phyloP scores from a whole-genome alignment of 2,888 invertebrate species.

The Eilema depressum region DNA sequence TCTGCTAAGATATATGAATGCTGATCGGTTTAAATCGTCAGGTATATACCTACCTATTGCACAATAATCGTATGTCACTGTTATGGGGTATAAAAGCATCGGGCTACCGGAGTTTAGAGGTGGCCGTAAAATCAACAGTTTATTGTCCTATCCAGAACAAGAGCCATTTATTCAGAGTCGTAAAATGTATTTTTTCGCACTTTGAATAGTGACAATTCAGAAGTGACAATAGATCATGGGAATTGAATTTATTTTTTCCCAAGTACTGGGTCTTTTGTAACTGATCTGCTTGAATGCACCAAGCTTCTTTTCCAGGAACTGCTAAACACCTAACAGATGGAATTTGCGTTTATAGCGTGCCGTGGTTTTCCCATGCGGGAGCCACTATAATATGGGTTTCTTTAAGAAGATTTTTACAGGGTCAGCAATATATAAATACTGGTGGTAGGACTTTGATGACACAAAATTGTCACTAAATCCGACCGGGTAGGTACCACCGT shows the following conservation, averaged over 20 bases:
- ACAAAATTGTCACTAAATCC: no score
- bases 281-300: not conserved
- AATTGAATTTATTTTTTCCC: not conserved
- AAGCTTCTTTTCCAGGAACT: not conserved
- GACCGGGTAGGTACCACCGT: no score
- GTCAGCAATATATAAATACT: no score
- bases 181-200: conserved; percentile 3
- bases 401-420: no score
- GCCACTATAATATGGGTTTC: no score
- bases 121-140: conserved; percentile 57
- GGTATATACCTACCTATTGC: conserved; percentile 56
- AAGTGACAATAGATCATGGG: not conserved
- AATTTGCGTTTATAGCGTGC: not conserved
- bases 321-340: not conserved
- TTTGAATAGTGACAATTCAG: not conserved
- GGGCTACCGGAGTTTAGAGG: conserved; percentile 67
- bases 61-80: conserved; percentile 72
- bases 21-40: conserved; percentile 44
- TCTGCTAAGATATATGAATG: conserved; percentile 2
- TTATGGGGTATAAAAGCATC: conserved; percentile 72
- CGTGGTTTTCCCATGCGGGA: no score
- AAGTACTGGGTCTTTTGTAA: not conserved
- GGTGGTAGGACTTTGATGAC: no score
- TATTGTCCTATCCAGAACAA: conserved; percentile 45
- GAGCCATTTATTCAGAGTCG: conserved; percentile 32